phyloP scores from a whole-genome alignment of 2,113 vertebrate genomes.

The Mobula birostris region DNA sequence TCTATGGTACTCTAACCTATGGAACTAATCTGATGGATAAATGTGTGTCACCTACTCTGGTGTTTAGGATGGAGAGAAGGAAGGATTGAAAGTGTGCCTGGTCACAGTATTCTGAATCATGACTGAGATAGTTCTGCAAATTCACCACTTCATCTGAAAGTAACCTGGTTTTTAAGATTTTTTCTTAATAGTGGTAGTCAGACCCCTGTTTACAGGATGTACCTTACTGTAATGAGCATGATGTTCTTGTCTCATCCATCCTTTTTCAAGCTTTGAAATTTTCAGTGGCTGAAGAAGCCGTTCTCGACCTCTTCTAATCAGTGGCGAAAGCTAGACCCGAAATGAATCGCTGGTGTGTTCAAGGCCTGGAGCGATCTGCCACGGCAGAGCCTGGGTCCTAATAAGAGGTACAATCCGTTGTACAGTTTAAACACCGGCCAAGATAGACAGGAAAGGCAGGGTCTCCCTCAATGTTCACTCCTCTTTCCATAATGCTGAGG shows the following conservation, averaged over 20 bases:
- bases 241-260: background rate
- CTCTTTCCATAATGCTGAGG: too few relatives aligned
- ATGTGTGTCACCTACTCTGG: background rate
- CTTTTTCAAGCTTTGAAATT: background rate
- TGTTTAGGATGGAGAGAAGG: background rate
- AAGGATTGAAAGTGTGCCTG: background rate
- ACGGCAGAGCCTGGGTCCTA: too few relatives aligned
- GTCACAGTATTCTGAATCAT: background rate
- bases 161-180: background rate
- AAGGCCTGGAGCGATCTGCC: too few relatives aligned
- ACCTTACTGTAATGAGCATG: background rate
- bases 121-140: background rate
- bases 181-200: background rate
- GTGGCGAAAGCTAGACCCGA: too few relatives aligned
- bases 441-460: too few relatives aligned
- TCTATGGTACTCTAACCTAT: background rate
- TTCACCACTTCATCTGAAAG: background rate
- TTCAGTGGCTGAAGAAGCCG: background rate
- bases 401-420: too few relatives aligned
- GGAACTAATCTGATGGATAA: background rate
- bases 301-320: too few relatives aligned
- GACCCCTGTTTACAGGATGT: background rate
- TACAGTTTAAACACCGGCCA: too few relatives aligned
- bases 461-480: too few relatives aligned
- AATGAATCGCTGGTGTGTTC: too few relatives aligned